Evolutionary conservation across 2,113 vertebrate genomes (phyloP), one percentile per base, ranked within the genome.

Genomic region (Canis aureus): DNA sequence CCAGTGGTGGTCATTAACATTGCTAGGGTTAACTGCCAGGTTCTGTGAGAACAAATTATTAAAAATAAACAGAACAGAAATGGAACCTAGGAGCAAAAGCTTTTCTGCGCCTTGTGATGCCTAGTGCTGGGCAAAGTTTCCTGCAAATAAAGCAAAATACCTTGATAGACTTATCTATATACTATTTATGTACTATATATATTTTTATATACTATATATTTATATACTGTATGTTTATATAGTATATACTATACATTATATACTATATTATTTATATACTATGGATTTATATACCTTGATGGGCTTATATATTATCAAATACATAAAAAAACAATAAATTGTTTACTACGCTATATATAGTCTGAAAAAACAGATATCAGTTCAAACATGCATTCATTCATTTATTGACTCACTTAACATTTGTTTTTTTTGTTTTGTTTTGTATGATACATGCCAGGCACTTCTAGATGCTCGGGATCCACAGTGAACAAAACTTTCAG

Each of bases 21-120:
- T 60, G 38, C 11, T 76, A 60, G 74, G 27, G 55, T 76, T 84
- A 90, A n/a, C 16, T 88, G 32, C 64, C 64, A 62, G 60, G n/a
- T 94, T 97, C n/a, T 69, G 0, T 51, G 57, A 89, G 51, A 90
- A 82, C 62, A 11, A 71, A 84, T 89, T 69, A 80, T 55, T 67
- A 53, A 82, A 92, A 81, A 43, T 84, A 74, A 95, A 53, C 13
- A 82, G 32, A 95, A 71, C 59, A 27, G 20, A 66, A 20, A 23
- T 96, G 35, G n/a, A 92, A 84, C 23, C 90, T 67, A 51, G 3
- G 57, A 25, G 17, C 3, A 87, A 49, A 81, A 69, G 11, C 6
- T 74, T 84, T 55, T 86, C 51, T 64, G 22, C 95, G 10, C 73
- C 11, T 81, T 15, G 80, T 64, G n/a, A 64, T 93, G 67, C 13